Conservation (phyloP, 2,797 vertebrate genomes). For the Oophaga sylvatica region DNA sequence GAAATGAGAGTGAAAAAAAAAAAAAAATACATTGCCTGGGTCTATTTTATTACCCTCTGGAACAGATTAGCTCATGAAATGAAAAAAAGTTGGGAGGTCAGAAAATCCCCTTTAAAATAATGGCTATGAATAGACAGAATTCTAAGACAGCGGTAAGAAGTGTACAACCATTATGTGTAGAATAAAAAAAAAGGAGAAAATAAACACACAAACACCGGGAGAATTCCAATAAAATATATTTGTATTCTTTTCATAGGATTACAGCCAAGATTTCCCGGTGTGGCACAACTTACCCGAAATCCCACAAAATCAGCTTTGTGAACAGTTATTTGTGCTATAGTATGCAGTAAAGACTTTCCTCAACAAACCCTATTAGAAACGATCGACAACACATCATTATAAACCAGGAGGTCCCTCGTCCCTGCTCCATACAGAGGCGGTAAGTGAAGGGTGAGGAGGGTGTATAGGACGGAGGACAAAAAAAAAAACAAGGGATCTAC, state of each 20-base stretch:
- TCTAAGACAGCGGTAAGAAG: no score
- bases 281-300: constrained; percentile 49
- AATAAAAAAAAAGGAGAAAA: background rate
- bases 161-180: no score
- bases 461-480: background rate
- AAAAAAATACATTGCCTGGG: no score
- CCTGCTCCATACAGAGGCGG: background rate
- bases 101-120: no score
- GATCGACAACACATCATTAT: constrained; percentile 21
- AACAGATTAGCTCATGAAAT: no score
- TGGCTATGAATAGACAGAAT: background rate
- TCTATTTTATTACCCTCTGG: no score
- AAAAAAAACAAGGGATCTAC: background rate
- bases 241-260: constrained; percentile 56
- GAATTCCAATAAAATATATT: constrained; percentile 60
- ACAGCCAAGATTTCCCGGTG: constrained; percentile 41
- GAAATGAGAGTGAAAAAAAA: no score
- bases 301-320: constrained; percentile 47
- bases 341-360: constrained; percentile 55
- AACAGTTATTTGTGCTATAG: constrained; percentile 51
- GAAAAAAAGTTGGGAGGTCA: no score
- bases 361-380: constrained; percentile 42
- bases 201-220: constrained; percentile 12
- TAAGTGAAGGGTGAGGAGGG: no score
- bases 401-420: background rate